Evolutionary conservation across 2,113 vertebrate species (phyloP), one percentile per base, ranked within the genome.

Genomic region (Psephotus haematonotus): DNA sequence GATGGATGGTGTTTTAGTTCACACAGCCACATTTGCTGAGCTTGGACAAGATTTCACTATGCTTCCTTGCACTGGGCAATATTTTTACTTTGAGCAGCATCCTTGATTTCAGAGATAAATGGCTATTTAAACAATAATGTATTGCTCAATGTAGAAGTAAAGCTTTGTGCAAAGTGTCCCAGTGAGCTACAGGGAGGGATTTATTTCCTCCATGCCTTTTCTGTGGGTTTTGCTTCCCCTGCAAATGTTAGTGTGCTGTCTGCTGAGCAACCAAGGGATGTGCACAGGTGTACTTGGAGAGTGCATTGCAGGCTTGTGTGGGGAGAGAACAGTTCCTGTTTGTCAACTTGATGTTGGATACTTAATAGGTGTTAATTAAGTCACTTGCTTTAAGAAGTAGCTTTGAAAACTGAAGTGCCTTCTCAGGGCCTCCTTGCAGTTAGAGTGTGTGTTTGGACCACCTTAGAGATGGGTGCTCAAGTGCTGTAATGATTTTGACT

Each of bases 291-390:
- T 14, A 25, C 39, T 60, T 6, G 60, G 37, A 20, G 28, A 50
- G 25, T 2, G 0, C 11, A 1, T 27, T 1, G 13, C 18, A 25
- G 28, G 1, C 15, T 14, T 14, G n/a, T 0, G 2, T 16, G 24
- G 1, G 6, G 22, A 41, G 55, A 41, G 31, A 29, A 20, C 35
- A 67, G 5, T 22, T 59, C 47, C 29, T 28, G 65, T 15, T 74
- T 43, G 27, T 31, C 23, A 15, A 17, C 15, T 9, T 14, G 29
- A 10, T 25, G n/a, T 20, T 35, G 39, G 20, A 11, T 53, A 4
- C 11, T 57, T 72, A 37, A 20, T 3, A 16, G 17, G 4, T 43
- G 53, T 49, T 57, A 57, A 47, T 68, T 10, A 67, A 63, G 33
- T 7, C 7, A 59, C 17, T 25, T 25, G 28, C 50, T 75, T 80